Evolutionary conservation across 2,797 vertebrate genomes (phyloP).

Genomic region (Myotis planiceps): DNA sequence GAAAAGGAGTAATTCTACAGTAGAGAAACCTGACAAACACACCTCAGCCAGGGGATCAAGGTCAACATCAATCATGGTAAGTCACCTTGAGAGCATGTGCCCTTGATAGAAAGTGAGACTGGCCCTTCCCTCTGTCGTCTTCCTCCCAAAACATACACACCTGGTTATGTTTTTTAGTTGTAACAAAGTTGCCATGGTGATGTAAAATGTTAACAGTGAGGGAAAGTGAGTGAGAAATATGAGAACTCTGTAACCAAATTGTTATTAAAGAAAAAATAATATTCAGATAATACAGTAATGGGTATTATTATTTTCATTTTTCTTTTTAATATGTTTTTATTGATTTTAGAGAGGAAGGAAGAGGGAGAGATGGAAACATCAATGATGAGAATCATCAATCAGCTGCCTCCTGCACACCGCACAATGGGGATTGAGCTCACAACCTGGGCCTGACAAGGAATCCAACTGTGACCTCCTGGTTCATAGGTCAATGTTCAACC

Average conservation of each 20-base stretch:
- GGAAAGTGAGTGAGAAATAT: background rate
- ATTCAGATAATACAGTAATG: background rate
- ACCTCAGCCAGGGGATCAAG: background rate
- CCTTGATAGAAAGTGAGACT: no score
- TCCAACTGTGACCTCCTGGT: no score
- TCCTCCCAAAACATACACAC: background rate
- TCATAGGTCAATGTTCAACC: no score
- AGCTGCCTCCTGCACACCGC: no score
- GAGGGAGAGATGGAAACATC: no score
- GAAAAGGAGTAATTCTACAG: background rate
- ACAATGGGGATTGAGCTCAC: no score
- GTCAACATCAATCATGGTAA: background rate
- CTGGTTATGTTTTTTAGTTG: no score
- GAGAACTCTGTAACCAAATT: background rate
- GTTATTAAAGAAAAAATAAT: background rate
- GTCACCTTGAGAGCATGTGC: rapidly evolving
- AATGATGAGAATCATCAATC: no score
- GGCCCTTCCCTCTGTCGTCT: background rate
- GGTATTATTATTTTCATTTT: background rate
- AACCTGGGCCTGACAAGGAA: no score
- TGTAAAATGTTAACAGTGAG: background rate
- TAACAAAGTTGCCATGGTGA: background rate
- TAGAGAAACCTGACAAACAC: background rate
- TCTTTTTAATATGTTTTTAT: background rate
- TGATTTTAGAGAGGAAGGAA: no score